phyloP scores from a whole-genome alignment of 2,113 vertebrate genomes.

The Pleuronectes platessa region DNA sequence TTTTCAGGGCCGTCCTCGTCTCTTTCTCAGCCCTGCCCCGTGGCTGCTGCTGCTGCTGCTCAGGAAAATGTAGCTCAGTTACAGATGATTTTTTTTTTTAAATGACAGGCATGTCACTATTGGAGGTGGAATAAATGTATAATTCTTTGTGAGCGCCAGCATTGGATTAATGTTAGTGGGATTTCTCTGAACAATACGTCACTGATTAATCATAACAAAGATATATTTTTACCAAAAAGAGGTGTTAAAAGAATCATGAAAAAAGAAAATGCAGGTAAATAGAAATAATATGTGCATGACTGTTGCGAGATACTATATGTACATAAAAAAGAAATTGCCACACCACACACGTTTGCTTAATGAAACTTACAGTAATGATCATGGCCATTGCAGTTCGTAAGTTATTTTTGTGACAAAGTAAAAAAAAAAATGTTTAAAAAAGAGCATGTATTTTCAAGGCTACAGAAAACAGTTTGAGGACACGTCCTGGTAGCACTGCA shows the following conservation, averaged over 20 bases:
- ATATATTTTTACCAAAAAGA: background rate
- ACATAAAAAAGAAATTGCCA: background rate
- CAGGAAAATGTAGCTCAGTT: conserved; percentile 28
- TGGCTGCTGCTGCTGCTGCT: conserved; percentile 34
- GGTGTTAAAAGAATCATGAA: background rate
- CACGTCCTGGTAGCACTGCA: background rate
- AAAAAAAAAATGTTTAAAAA: background rate
- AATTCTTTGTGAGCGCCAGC: background rate
- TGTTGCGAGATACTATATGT: background rate
- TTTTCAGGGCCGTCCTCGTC: conserved; percentile 24
- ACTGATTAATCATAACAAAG: background rate
- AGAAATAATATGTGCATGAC: background rate
- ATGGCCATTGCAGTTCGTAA: background rate
- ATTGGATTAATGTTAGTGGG: background rate
- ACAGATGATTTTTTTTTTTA: conserved; percentile 25
- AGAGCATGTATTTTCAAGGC: background rate
- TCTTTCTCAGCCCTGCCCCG: conserved; percentile 22
- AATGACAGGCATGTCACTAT: conserved; percentile 14
- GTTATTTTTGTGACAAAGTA: background rate
- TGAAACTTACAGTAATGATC: background rate
- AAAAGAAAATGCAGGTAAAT: background rate
- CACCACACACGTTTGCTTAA: too few species aligned
- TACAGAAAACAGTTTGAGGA: background rate
- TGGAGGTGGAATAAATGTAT: background rate
- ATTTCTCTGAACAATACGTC: background rate